phyloP scores from a whole-genome alignment of 2,113 vertebrate genomes.

The Pachypanchax playfairii region DNA sequence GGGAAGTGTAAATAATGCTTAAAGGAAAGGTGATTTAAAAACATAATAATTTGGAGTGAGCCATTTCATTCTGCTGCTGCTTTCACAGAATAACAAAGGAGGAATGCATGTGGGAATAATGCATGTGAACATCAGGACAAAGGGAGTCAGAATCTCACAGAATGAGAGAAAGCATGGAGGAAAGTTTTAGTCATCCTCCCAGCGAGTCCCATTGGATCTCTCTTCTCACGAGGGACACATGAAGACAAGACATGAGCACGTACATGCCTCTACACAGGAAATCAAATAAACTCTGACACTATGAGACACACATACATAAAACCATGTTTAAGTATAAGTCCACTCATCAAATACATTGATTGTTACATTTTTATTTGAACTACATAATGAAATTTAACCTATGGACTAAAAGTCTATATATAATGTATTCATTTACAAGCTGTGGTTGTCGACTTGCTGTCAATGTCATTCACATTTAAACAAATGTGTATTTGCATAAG shows the following conservation, averaged over 20 bases:
- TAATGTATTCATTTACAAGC: too few relatives aligned
- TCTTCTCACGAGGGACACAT: constrained; percentile 15
- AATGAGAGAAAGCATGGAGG: constrained; percentile 23
- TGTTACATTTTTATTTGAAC: too few relatives aligned
- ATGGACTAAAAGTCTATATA: too few relatives aligned
- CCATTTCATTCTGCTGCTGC: constrained; percentile 6
- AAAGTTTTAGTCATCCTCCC: constrained; percentile 43
- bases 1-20: too few relatives aligned
- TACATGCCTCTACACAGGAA: not conserved
- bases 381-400: too few relatives aligned
- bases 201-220: constrained; percentile 32
- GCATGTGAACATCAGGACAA: constrained; percentile 10
- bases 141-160: constrained; percentile 35
- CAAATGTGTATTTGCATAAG: not conserved
- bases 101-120: not conserved
- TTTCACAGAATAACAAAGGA: constrained; percentile 8
- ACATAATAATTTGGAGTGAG: not conserved
- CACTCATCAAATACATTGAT: too few relatives aligned
- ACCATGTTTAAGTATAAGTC: not conserved
- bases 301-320: not conserved
- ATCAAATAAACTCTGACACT: constrained; percentile 1
- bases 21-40: too few relatives aligned
- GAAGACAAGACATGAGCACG: not conserved
- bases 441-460: not conserved
- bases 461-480: not conserved